Evolutionary conservation across 2,113 vertebrate species (phyloP), one percentile per base, ranked within the genome.

Genomic region (Actenoides hombroni): DNA sequence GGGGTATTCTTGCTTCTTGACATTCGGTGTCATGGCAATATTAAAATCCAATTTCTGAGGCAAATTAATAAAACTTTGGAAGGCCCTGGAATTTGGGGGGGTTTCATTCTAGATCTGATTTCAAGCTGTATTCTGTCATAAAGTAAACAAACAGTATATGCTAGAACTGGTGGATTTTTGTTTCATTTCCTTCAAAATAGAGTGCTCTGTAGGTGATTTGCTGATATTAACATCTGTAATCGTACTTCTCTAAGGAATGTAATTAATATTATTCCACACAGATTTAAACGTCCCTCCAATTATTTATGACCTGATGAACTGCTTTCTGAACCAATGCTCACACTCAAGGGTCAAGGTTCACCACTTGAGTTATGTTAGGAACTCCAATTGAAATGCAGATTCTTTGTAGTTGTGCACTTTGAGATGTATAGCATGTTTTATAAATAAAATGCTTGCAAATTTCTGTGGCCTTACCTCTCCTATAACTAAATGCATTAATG

Each of bases 271-370:
- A 88, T 82, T 94, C 94, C 92, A 54, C 73, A 12, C 33, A 21
- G 78, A 68, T 75, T 79, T 88, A 74, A 63, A 82, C 35, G 57
- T 88, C 65, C 64, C 56, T 85, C 42, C 69, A 63, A 14, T 94
- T 90, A 94, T 95, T 94, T 95, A 93, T 75, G 88, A 90, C 65
- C 88, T 85, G 92, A 84, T 90, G 81, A 93, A 93, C 88, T 81
- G 37, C 84, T 86, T 78, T 90, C 74, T 81, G 82, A 78, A 93
- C 15, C 60, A 28, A 11, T 68, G 16, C 78, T 94, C 78, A 68
- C 91, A 79, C 92, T 94, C 31, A 2, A 4, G 74, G 91, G 92
- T 95, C 91, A 90, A 57, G 56, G 92, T 92, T 94, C 88, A 71
- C 33, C 15, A 53, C 33, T 19, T 70, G 86, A 84, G 78, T 90